A percentile compares a stretch with the other conserved stretches of the same genome.
Conservation (phyloP, 1,140 invertebrate genomes). For the Sycobia sp. region DNA sequence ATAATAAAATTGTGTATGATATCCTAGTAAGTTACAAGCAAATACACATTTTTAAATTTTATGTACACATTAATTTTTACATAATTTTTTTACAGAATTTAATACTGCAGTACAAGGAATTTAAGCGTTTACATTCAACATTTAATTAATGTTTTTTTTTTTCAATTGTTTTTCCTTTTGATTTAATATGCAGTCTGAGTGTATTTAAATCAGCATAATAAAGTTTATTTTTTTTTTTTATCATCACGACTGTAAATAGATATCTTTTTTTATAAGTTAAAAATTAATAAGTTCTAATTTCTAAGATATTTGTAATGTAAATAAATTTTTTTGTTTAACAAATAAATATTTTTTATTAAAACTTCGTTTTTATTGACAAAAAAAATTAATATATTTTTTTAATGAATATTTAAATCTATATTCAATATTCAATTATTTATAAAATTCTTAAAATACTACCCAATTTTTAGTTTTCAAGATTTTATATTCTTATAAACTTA, state of each 20-base stretch:
- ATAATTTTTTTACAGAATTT: constrained; percentile 28
- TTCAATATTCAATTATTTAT: too few relatives aligned
- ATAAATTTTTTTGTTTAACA: too few relatives aligned
- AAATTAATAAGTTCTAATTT: too few relatives aligned
- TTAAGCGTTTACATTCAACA: not conserved
- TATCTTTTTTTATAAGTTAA: not conserved
- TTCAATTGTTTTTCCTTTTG: not conserved
- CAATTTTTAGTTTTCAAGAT: too few relatives aligned
- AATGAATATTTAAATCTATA: too few relatives aligned
- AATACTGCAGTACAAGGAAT: constrained; percentile 18
- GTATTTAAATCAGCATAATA: not conserved
- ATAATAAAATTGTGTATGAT: constrained; percentile 23
- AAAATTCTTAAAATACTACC: too few relatives aligned
- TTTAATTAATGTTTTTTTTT: not conserved
- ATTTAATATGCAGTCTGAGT: too few relatives aligned
- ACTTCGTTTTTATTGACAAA: too few relatives aligned
- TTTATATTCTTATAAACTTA: too few relatives aligned
- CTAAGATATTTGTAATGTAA: too few relatives aligned
- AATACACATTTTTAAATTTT: not conserved
- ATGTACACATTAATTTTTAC: not conserved
- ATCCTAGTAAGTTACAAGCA: constrained; percentile 37
- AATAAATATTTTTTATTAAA: too few relatives aligned
- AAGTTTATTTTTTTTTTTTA: constrained; percentile 1
- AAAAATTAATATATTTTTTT: too few relatives aligned
- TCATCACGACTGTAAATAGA: not conserved